Evolutionary conservation across 2,888 invertebrate genomes (phyloP), one percentile per base, ranked within the genome.

Genomic region (Acrocera orbiculus): DNA sequence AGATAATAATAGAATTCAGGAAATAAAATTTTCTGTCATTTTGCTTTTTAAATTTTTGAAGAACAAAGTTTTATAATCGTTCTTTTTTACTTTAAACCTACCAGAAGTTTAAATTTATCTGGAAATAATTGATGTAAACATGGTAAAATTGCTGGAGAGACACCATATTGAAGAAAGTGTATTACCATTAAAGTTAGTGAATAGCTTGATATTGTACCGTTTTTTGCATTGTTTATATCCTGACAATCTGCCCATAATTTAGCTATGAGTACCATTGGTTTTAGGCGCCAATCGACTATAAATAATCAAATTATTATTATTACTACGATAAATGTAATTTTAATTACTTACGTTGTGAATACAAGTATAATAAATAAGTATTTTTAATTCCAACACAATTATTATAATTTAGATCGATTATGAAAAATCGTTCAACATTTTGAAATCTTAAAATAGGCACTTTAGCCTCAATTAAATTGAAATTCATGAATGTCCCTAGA

Each of bases 151-250:
- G 78, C 66, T 3, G 87, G 86, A 13, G 55, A 56, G 24, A 76
- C 71, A 40, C 83, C 67, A 79, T 83, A 81, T 61, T 98, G 98
- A 47, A 98, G 66, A 65, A 80, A 98, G 64, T 95, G 89, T 51
- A 98, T 78, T 43, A 93, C 83, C 96, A 98, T 95, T 44, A 98
- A 69, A 4, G 82, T 85, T 51, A 95, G 69, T n/a, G 95, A 90
- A 65, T 96, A 98, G 51, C 93, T 93, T 14, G 95, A 95, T 42
- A 98, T 79, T 38, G 93, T 93, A 69, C 83, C 78, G 43, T 78
- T 78, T 43, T 89, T 80, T 36, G 96, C 95, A 66, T 95, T 89
- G 61, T 96, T 96, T 51, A 98, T 95, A 54, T 82, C 69, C 58
- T 93, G 89, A 52, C 72, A 73, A 52, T 82, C 81, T 32, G 96